These are phyloP conservation scores for Ridgeia piscesae DNA, from an alignment of 1,140 invertebrate species.

Conservation along the genomic window DNA sequence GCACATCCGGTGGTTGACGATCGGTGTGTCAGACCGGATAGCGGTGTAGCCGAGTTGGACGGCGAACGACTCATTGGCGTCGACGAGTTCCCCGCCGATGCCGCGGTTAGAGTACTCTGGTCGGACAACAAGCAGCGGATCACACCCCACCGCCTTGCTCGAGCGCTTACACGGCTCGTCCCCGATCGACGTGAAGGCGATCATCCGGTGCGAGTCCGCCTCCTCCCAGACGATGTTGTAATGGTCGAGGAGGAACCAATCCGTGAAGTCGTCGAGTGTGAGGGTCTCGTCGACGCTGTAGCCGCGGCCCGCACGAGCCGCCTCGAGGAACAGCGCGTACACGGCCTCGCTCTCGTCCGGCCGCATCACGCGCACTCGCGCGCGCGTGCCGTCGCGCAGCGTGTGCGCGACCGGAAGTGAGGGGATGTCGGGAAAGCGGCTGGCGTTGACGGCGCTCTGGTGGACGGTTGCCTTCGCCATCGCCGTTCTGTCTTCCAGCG, in stretches of 20 bases:
- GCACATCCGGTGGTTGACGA: not conserved
- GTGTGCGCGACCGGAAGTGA: not conserved
- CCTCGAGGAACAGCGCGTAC: not conserved
- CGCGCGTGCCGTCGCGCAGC: not conserved
- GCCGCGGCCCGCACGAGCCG: too few relatives aligned
- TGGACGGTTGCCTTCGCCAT: not conserved
- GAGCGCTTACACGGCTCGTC: not conserved
- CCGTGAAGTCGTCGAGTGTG: not conserved
- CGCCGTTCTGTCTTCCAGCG: not conserved
- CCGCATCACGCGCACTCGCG: not conserved
- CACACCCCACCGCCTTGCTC: too few relatives aligned
- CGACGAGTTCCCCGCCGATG: not conserved
- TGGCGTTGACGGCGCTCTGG: not conserved
- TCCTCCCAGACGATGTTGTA: conserved; percentile 21
- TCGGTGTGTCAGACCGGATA: not conserved
- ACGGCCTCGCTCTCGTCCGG: not conserved
- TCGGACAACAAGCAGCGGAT: not conserved
- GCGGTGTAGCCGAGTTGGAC: not conserved
- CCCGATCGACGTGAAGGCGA: not conserved
- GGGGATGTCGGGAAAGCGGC: not conserved
- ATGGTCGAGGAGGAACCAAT: conserved; percentile 14
- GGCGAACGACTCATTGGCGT: not conserved
- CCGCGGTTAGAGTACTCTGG: not conserved
- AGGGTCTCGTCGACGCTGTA: not conserved
- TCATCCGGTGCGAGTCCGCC: not conserved